Base-by-base conservation (phyloP, 2,888 invertebrate genomes). In the Nemotelus pantherinus region DNA sequence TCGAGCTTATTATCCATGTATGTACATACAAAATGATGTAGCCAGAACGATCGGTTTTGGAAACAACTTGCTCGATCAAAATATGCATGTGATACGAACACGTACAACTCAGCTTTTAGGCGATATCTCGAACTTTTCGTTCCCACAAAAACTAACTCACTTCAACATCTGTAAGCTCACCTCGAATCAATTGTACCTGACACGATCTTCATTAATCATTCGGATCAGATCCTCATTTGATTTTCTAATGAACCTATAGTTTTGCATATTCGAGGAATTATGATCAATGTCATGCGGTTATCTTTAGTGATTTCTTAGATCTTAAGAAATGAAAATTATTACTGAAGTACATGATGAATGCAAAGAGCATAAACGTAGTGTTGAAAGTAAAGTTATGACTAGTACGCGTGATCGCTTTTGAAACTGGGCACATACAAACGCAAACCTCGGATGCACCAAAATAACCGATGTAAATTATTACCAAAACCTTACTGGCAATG, bases 171-270 rank as follows among this genome's bases (percentile, higher is more conserved):
- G 25, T 25, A 25, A 25, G 25, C 25, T 25, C 25, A 25, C 25
- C 25, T 25, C 25, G 25, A 25, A 25, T 63, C 39, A 63, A 63
- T 63, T 41, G 63, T 5, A 63, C 39, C 6, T 55, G 70, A 39
- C 6, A 60, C 0, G 3, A 70, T 55, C 70, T 60, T 74, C 74
- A 74, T 74, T 74, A 74, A 63, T 63, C 63, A 74, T 74, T 74
- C 74, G 5, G 74, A 74, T 74, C 74, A 74, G 74, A 10, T 48
- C 41, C 63, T 10, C 39, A 72, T 72, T 58, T 74, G n/a, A 53
- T 50, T 41, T 3, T 7, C 9, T 70, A 55, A 55, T 47, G 70
- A 41, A 2, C 55, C n/a, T 25, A 43, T 70, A n/a, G 44, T 55
- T 70, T 70, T 43, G 70, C 55, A 55, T 70, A 70, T 70, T 70